Percentiles rank a stretch among this genome's conserved stretches.
Conservation (phyloP, 2,797 vertebrate species). For the Sebastolobus alascanus region DNA sequence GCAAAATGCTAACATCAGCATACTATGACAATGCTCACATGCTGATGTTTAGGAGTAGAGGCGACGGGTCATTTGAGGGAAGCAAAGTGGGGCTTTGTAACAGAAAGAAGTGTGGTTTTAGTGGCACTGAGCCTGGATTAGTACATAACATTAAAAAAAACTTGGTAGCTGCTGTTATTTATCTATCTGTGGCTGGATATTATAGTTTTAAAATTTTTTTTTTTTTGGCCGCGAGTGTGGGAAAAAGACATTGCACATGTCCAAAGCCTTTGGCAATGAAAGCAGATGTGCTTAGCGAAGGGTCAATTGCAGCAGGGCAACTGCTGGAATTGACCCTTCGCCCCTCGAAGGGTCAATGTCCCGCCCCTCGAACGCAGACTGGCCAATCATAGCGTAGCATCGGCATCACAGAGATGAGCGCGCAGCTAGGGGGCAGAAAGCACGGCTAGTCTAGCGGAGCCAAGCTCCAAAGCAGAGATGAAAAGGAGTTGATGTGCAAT, state of each 20-base stretch:
- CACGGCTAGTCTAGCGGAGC: too few relatives aligned
- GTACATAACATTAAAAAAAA: not conserved
- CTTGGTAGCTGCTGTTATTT: too few relatives aligned
- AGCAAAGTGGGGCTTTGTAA: not conserved
- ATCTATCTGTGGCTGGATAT: not conserved
- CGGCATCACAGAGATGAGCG: too few relatives aligned
- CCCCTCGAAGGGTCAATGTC: too few relatives aligned
- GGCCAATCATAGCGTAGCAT: too few relatives aligned
- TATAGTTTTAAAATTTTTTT: not conserved
- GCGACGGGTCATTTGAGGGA: not conserved
- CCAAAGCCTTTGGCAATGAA: not conserved
- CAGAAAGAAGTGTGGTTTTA: not conserved
- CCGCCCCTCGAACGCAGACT: too few relatives aligned
- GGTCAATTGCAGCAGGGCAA: too few relatives aligned
- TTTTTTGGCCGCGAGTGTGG: not conserved
- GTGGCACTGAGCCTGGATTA: not conserved
- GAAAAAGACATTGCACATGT: not conserved
- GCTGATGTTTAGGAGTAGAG: not conserved
- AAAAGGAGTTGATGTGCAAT: too few relatives aligned
- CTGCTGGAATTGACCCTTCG: too few relatives aligned
- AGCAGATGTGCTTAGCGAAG: not conserved
- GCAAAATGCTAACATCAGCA: too few relatives aligned
- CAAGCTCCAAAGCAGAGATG: too few relatives aligned
- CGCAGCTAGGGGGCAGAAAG: too few relatives aligned
- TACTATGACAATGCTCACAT: not conserved